Percentiles rank a stretch among this genome's conserved stretches.
These are phyloP conservation scores for Hoplodrina ambigua DNA, from an alignment of 2,888 invertebrate species.

Conservation along the genomic window DNA sequence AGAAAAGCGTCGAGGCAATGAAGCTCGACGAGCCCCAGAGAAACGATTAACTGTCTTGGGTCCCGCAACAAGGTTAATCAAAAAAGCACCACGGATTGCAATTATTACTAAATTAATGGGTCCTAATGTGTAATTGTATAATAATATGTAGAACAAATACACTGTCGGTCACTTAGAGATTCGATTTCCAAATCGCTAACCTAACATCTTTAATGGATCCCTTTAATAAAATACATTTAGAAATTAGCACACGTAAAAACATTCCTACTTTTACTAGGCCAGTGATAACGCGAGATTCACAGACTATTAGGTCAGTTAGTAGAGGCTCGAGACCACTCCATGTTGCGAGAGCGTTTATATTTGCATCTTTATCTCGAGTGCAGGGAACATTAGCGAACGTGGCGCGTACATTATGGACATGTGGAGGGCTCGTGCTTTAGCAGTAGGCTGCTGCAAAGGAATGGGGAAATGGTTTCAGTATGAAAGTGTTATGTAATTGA, in stretches of 20 bases:
- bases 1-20: too few species aligned
- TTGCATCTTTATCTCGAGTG: slow-evolving; percentile 58
- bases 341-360: slow-evolving; percentile 48
- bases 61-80: too few species aligned
- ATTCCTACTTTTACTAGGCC: slow-evolving; percentile 37
- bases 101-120: too few species aligned
- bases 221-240: slow-evolving; percentile 37
- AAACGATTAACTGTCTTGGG: too few species aligned
- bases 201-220: slow-evolving; percentile 29
- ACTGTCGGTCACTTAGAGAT: neutral
- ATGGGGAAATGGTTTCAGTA: slow-evolving; percentile 43
- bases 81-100: too few species aligned
- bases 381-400: slow-evolving; percentile 56
- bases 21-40: too few species aligned
- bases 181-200: slow-evolving; percentile 8
- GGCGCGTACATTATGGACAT: slow-evolving; percentile 46
- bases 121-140: too few species aligned
- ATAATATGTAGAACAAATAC: neutral
- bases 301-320: slow-evolving; percentile 53
- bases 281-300: slow-evolving; percentile 50
- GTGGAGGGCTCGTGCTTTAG: slow-evolving; percentile 39
- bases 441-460: slow-evolving; percentile 8
- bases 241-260: slow-evolving; percentile 43
- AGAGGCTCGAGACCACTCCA: slow-evolving; percentile 20
- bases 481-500: slow-evolving; percentile 16